These are phyloP conservation scores for Lepeophtheirus nordmannii DNA, from an alignment of 2,888 invertebrate species.

Conservation along the genomic window DNA sequence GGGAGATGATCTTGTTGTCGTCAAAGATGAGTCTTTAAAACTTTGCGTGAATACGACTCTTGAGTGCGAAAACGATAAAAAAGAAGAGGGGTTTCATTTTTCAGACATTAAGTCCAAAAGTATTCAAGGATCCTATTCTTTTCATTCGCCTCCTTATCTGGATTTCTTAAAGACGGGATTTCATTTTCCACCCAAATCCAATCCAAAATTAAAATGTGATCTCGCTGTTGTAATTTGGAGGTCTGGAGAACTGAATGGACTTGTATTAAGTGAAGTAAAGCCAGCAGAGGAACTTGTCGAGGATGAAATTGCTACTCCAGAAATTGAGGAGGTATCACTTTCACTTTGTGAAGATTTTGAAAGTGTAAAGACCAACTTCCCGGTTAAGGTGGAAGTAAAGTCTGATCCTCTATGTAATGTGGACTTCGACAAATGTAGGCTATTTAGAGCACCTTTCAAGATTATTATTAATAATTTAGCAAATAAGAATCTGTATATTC, in stretches of 20 bases:
- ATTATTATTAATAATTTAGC: not conserved
- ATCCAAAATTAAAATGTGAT: not conserved
- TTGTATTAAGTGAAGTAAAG: not conserved
- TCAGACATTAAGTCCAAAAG: not conserved
- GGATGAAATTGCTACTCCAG: not conserved
- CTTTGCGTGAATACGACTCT: not conserved
- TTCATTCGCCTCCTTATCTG: slow-evolving; percentile 11
- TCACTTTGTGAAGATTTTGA: not conserved
- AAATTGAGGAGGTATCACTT: not conserved
- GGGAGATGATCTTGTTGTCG: not conserved
- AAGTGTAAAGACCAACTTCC: not conserved
- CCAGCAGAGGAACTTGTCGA: not conserved
- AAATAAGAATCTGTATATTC: not conserved
- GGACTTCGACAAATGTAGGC: not conserved
- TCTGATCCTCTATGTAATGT: not conserved
- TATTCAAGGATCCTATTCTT: not conserved
- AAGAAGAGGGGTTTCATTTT: not conserved
- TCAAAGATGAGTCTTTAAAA: not conserved
- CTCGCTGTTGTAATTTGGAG: slow-evolving; percentile 11
- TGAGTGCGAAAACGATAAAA: not conserved
- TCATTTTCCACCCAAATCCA: not conserved
- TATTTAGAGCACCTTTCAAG: not conserved
- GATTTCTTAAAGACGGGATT: slow-evolving; percentile 15
- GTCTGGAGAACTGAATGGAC: not conserved
- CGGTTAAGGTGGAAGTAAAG: not conserved